Conservation (phyloP, 64 coral and sea anemone species). For the Orbicella faveolata region DNA sequence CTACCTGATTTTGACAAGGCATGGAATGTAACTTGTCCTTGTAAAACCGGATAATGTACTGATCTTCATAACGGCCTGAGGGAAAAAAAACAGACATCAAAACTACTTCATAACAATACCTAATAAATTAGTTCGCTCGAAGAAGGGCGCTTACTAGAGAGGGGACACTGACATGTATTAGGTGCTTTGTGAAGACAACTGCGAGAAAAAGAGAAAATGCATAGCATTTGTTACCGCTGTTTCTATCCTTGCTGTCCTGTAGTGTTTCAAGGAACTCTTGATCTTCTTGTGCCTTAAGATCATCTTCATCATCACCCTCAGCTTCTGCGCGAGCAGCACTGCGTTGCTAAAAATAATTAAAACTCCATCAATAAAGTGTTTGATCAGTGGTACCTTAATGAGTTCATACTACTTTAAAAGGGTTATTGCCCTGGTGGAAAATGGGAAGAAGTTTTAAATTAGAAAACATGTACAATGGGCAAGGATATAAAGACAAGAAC, state of each 20-base stretch:
- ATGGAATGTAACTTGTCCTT: slow-evolving; percentile 92
- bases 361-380: not conserved
- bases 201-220: not conserved
- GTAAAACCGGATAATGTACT: slow-evolving; percentile 97
- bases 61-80: slow-evolving; percentile 93
- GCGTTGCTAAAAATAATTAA: slow-evolving; percentile 60
- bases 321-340: slow-evolving; percentile 92
- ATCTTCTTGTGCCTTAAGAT: slow-evolving; percentile 94
- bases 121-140: not conserved
- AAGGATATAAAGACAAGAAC: too few species aligned
- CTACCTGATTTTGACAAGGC: slow-evolving; percentile 98
- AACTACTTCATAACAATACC: not conserved
- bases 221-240: slow-evolving; percentile 55
- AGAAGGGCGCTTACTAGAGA: not conserved
- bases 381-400: not conserved
- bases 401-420: too few species aligned
- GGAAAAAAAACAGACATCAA: slow-evolving; percentile 10
- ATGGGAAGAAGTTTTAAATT: too few species aligned
- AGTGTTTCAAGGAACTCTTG: slow-evolving; percentile 93
- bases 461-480: too few species aligned
- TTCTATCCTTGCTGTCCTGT: slow-evolving; percentile 88
- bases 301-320: slow-evolving; percentile 92
- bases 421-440: too few species aligned
- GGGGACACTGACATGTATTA: not conserved
- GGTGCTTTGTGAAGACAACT: not conserved